These are phyloP conservation scores for Amblyjoppa fuscipennis DNA, from an alignment of 2,888 invertebrate species.

Conservation along the genomic window DNA sequence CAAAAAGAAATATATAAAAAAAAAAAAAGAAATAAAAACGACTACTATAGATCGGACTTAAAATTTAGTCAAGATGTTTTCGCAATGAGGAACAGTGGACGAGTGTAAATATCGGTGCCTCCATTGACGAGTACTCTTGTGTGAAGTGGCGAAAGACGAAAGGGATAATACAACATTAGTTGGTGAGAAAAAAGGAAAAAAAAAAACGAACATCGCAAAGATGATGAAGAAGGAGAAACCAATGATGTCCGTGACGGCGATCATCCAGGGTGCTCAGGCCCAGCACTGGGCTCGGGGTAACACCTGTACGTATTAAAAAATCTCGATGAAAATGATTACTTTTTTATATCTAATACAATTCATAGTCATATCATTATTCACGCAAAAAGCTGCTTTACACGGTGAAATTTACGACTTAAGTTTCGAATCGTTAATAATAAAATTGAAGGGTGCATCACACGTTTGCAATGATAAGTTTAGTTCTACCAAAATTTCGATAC, in stretches of 20 bases:
- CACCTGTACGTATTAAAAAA: conserved; percentile 84
- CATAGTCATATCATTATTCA: background rate
- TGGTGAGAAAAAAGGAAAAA: background rate
- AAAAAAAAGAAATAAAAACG: background rate
- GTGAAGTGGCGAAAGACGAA: conserved; percentile 42
- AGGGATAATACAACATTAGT: background rate
- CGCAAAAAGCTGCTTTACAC: background rate
- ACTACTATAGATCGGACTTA: background rate
- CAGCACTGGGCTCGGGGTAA: conserved; percentile 89
- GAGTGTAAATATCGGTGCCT: conserved; percentile 13
- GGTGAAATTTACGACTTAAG: background rate
- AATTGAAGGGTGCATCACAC: too few relatives aligned
- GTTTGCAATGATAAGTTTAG: too few relatives aligned
- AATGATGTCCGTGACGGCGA: conserved; percentile 94
- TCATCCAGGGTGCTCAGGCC: conserved; percentile 89
- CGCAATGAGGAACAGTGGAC: conserved; percentile 9
- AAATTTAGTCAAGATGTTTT: conserved; percentile 15
- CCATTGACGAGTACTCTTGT: background rate
- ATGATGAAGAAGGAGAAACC: conserved; percentile 95
- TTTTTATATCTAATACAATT: background rate
- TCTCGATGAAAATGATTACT: background rate
- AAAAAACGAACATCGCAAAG: conserved; percentile 75
- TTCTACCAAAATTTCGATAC: too few relatives aligned
- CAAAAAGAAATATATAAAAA: conserved; percentile 41
- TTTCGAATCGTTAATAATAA: background rate